Evolutionary conservation across 2,113 vertebrate species (phyloP), one percentile per base, ranked within the genome.

Genomic region (Xiphias gladius): DNA sequence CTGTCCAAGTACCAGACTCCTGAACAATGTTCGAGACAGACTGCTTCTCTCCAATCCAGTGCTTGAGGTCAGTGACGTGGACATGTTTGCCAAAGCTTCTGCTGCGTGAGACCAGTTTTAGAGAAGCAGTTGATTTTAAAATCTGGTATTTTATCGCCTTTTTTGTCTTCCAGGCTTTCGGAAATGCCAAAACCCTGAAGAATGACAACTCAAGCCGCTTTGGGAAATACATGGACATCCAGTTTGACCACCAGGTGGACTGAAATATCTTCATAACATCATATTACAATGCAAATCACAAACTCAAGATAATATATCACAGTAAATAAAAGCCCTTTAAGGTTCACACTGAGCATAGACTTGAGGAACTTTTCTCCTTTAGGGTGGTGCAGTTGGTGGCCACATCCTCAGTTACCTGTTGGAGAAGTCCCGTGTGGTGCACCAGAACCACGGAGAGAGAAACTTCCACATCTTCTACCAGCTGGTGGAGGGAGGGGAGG

Each of bases 121-220:
- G 20, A 76, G 54, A 65, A 43, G 30, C 61, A 37, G 4, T 17
- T 24, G 1, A 26, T 22, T 48, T 77, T 13, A 14, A 68, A 19
- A 82, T 65, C 2, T 50, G n/a, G 12, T 2, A 16, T 13, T 69
- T 59, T 50, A 6, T 41, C 4, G 7, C 6, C 7, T 48, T 62
- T 22, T 30, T 78, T 58, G 50, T n/a, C 52, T 11, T 70, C 54
- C 66, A 99, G 98, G 98, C 98, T 86, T 99, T 99, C 85, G 98
- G 98, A 92, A 99, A 99, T 4, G 97, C 98, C 88, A 99, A 96
- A 94, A 99, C 98, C 0, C 93, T 97, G 67, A 97, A 97, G 86
- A 99, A 99, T n/a, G 97, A 99, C 95, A 99, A 99, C 94, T 99
- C 98, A 0, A 99, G 98, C 82, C 96, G 98, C 46, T 99, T 99